Evolutionary conservation across 1,140 invertebrate genomes (phyloP).

Genomic region (Lycorma delicatula): DNA sequence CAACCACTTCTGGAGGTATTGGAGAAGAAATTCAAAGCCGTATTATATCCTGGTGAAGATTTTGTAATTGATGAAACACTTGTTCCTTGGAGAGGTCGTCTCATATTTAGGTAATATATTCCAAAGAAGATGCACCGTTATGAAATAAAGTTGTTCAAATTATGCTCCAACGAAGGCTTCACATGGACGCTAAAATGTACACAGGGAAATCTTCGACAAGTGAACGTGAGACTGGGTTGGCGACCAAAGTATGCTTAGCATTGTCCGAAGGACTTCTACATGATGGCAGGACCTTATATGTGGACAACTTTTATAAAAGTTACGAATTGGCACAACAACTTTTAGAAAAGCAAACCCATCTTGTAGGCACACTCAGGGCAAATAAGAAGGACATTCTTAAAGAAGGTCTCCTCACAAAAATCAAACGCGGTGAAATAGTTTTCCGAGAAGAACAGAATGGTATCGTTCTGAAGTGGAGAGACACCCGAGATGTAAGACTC

Average conservation of each 20-base stretch:
- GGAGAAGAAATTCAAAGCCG: constrained; percentile 24
- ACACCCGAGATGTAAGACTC: constrained; percentile 22
- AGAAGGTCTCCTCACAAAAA: constrained; percentile 5
- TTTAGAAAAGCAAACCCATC: constrained; percentile 24
- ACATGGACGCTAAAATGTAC: constrained; percentile 31
- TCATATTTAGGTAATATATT: constrained; percentile 17
- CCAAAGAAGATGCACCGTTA: constrained; percentile 31
- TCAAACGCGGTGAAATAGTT: constrained; percentile 12
- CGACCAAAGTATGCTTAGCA: constrained; percentile 23
- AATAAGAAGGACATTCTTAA: constrained; percentile 8
- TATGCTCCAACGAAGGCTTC: constrained; percentile 26
- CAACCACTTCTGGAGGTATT: constrained; percentile 13
- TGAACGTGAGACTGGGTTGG: constrained; percentile 6
- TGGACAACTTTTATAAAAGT: constrained; percentile 27
- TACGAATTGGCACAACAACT: constrained; percentile 12
- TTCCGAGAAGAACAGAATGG: constrained; percentile 6
- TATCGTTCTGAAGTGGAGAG: constrained; percentile 24
- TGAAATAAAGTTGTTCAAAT: constrained; percentile 30
- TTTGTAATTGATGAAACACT: constrained; percentile 30
- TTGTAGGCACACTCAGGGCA: constrained; percentile 23
- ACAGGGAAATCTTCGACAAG: constrained; percentile 19
- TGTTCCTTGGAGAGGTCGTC: constrained; percentile 30
- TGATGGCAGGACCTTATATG: constrained; percentile 25
- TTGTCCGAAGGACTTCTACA: constrained; percentile 25
- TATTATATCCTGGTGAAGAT: constrained; percentile 25